These are phyloP conservation scores for Paratrypauchen microcephalus DNA, from an alignment of 2,797 vertebrate genomes.

Conservation along the genomic window DNA sequence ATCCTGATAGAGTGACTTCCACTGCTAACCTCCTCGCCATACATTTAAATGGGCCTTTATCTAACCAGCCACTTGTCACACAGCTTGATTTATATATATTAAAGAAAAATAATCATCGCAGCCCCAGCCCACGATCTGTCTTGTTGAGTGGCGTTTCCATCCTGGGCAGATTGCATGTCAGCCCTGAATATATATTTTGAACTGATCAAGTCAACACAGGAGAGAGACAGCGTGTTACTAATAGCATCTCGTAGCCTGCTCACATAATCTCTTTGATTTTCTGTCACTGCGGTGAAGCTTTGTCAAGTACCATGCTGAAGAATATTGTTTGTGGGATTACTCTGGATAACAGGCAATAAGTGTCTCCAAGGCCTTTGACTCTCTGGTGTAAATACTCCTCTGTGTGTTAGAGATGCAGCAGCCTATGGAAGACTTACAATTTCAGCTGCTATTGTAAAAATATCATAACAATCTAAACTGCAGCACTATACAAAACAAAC, in stretches of 20 bases:
- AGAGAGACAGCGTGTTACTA: constrained; percentile 32
- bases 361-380: constrained; percentile 22
- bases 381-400: constrained; percentile 9
- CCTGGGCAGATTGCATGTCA: constrained; percentile 37
- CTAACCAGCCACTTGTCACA: constrained; percentile 41
- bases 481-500: background rate
- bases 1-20: constrained; percentile 67
- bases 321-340: constrained; percentile 40
- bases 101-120: constrained; percentile 23
- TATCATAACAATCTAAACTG: background rate
- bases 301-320: constrained; percentile 30
- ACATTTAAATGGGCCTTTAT: constrained; percentile 81
- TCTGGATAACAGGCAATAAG: constrained; percentile 29
- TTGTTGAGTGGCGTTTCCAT: constrained; percentile 31
- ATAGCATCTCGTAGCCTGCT: constrained; percentile 17
- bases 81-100: constrained; percentile 46
- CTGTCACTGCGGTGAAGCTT: constrained; percentile 16
- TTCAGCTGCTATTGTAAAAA: background rate
- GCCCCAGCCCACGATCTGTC: constrained; percentile 33
- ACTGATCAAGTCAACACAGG: constrained; percentile 29
- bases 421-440: background rate
- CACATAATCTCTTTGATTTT: constrained; percentile 35
- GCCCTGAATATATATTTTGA: constrained; percentile 20
- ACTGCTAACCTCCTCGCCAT: constrained; percentile 61
- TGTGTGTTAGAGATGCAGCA: background rate